Evolutionary conservation across 2,888 invertebrate genomes (phyloP), one percentile per base, ranked within the genome.

Genomic region (Pomacea canaliculata): DNA sequence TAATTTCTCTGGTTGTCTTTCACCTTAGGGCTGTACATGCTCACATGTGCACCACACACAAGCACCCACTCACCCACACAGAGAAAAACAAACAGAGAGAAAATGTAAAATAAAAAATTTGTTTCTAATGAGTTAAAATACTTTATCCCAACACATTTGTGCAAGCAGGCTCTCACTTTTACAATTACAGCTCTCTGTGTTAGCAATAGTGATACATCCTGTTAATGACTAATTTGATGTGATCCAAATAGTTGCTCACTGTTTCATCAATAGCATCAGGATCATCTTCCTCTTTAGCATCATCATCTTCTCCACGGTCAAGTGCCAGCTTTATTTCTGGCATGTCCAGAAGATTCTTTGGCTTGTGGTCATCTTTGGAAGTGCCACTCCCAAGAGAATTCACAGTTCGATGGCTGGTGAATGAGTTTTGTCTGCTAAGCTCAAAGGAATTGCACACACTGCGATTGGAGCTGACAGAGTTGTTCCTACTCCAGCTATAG

Each of bases 391-490:
- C 85, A 72, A 87, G 76, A 2, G 89, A 89, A 79, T 88, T 89
- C 70, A 88, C 83, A 13, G 89, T 89, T 16, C 86, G 83, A 71
- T 85, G 86, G 78, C 88, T 88, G 65, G 82, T 87, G 76, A 90
- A 85, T 10, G 90, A 90, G 79, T 88, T 90, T 73, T 90, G 90
- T 65, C 90, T 83, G 83, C 88, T 90, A 37, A 89, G 83, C 66
- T 85, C 83, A 68, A 86, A 86, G 3, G 87, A 85, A 76, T 87
- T 87, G 79, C 88, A 86, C 46, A 84, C 81, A 71, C 87, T 87
- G 48, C 85, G 81, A 16, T 84, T 84, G 78, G 89, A 90, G 71
- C 87, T 87, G 46, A 89, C 83, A 7, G 90, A 90, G 79, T 90
- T 90, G 78, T 90, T 89, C 8, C 89, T 83, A 75, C 89, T 88